phyloP scores from a whole-genome alignment of 2,797 vertebrate species.

The Sphenodon punctatus region DNA sequence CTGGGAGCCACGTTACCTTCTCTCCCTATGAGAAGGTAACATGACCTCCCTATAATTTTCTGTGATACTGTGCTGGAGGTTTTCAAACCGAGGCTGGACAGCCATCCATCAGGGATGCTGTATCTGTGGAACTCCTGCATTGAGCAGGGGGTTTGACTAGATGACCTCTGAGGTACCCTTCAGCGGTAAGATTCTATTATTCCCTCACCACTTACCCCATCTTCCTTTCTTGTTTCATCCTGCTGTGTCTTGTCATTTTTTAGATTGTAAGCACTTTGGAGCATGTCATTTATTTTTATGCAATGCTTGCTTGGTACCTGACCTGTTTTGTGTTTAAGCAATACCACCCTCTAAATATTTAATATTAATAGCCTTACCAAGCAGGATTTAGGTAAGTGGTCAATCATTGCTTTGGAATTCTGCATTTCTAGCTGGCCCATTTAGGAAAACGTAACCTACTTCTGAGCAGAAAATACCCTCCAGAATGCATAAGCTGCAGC shows the following conservation, averaged over 20 bases:
- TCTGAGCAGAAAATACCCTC: conserved; percentile 2
- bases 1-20: too few species aligned
- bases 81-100: too few species aligned
- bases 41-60: too few species aligned
- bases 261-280: not conserved
- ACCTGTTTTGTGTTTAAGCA: too few species aligned
- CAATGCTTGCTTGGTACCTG: not conserved
- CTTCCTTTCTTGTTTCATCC: conserved; percentile 1
- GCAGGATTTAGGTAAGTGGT: conserved; percentile 6
- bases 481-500: not conserved
- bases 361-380: not conserved
- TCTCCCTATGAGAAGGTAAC: too few species aligned
- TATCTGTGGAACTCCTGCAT: too few species aligned
- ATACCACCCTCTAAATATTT: too few species aligned
- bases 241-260: not conserved
- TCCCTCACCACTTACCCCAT: not conserved
- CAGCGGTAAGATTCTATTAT: too few species aligned
- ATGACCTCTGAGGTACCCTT: too few species aligned
- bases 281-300: not conserved
- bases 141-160: too few species aligned
- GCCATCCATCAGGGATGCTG: too few species aligned
- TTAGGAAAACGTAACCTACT: not conserved
- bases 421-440: not conserved
- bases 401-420: conserved; percentile 33
- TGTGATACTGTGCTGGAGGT: too few species aligned